phyloP scores from a whole-genome alignment of 2,888 invertebrate genomes.

The Polydrusus cervinus region DNA sequence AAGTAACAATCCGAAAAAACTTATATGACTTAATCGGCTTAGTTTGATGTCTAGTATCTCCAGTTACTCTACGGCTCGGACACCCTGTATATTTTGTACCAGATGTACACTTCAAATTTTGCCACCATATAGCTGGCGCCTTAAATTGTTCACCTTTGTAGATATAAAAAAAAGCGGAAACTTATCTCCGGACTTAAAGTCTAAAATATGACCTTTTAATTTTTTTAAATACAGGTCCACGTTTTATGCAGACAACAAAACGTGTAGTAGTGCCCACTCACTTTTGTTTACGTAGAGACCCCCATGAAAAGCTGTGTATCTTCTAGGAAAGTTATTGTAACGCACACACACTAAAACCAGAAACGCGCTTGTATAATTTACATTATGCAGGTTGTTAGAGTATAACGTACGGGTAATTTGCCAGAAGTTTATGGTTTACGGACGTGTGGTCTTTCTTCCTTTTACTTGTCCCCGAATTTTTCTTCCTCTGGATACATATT shows the following conservation, averaged over 20 bases:
- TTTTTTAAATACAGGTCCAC: not conserved
- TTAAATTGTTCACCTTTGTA: no score
- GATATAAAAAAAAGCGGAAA: no score
- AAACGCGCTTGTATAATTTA: slow-evolving; percentile 14
- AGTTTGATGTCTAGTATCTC: no score
- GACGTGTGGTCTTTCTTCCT: not conserved
- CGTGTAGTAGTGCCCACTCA: slow-evolving; percentile 36
- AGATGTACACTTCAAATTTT: no score
- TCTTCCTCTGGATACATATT: no score
- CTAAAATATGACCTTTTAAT: not conserved
- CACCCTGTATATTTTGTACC: no score
- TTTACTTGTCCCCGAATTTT: no score
- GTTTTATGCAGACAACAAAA: slow-evolving; percentile 7
- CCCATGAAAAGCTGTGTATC: slow-evolving; percentile 25
- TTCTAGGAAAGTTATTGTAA: slow-evolving; percentile 41
- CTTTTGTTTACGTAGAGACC: slow-evolving; percentile 38
- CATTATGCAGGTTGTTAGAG: slow-evolving; percentile 14
- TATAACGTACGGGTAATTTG: slow-evolving; percentile 15
- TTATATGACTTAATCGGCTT: no score
- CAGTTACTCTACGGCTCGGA: no score
- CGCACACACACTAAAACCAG: slow-evolving; percentile 16
- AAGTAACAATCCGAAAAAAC: no score
- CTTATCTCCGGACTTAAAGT: not conserved
- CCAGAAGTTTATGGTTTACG: not conserved
- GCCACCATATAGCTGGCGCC: no score